Percentiles rank a stretch among this genome's conserved stretches.
Conservation (phyloP, 1,140 invertebrate species). For the Listronotus oregonensis region DNA sequence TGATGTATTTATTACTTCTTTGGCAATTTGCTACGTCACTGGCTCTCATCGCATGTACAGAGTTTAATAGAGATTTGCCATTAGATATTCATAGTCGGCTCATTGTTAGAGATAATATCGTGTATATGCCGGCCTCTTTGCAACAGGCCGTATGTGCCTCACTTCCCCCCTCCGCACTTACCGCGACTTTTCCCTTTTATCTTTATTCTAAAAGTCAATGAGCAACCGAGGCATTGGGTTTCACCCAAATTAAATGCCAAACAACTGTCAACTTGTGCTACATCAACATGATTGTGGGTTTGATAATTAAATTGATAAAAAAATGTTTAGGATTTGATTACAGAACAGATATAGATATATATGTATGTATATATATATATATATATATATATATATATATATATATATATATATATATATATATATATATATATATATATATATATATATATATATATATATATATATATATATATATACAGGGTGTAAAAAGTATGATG, state of each 20-base stretch:
- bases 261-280: slow-evolving; percentile 20
- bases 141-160: slow-evolving; percentile 13
- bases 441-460: too few relatives aligned
- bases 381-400: too few relatives aligned
- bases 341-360: too few relatives aligned
- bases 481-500: too few relatives aligned
- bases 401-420: too few relatives aligned
- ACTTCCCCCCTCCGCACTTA: slow-evolving; percentile 1
- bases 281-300: slow-evolving; percentile 14
- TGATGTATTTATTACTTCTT: too few relatives aligned
- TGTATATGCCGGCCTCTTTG: slow-evolving; percentile 16
- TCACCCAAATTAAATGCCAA: slow-evolving; percentile 23
- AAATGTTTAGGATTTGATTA: background rate
- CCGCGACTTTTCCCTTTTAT: slow-evolving; percentile 15
- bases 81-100: slow-evolving; percentile 44
- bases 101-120: slow-evolving; percentile 42
- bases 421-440: too few relatives aligned
- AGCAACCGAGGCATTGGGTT: slow-evolving; percentile 10
- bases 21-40: background rate
- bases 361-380: too few relatives aligned
- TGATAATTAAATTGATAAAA: slow-evolving; percentile 21
- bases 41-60: slow-evolving; percentile 31
- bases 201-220: slow-evolving; percentile 24
- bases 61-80: slow-evolving; percentile 43
- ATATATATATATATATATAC: too few relatives aligned